Percentiles rank a stretch among this genome's conserved stretches.
phyloP scores from a whole-genome alignment of 53 echinoderm and acorn worm species.

The Henricia sp. region DNA sequence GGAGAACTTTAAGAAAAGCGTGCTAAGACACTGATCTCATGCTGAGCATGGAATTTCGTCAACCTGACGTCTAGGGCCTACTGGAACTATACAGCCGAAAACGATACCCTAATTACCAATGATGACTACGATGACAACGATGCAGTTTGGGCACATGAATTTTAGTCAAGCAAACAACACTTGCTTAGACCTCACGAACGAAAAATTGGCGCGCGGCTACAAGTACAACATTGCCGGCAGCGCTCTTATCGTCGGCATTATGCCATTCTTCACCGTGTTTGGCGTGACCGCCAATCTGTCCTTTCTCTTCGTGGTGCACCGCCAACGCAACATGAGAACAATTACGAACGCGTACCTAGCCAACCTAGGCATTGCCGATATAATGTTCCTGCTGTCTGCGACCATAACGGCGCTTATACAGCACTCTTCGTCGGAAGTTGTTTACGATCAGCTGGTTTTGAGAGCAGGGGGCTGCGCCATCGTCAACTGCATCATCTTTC shows the following conservation, averaged over 20 bases:
- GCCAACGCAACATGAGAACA: neutral
- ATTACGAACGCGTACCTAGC: constrained; percentile 23
- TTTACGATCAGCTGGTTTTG: neutral
- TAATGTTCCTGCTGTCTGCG: neutral
- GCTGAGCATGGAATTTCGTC: too few species aligned
- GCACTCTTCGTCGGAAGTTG: neutral
- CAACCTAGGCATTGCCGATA: constrained; percentile 21
- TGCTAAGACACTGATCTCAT: too few species aligned
- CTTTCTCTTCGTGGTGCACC: constrained; percentile 7
- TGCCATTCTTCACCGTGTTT: neutral
- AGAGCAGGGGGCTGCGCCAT: neutral
- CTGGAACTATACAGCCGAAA: too few species aligned
- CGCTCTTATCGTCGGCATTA: neutral
- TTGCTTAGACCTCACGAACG: neutral
- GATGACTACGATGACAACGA: constrained; percentile 18
- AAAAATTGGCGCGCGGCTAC: neutral
- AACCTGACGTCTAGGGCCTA: too few species aligned
- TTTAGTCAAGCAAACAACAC: neutral
- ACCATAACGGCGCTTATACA: neutral
- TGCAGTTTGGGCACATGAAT: neutral
- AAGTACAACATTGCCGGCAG: neutral
- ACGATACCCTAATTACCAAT: too few species aligned
- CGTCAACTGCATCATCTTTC: constrained; percentile 9
- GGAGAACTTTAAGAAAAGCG: too few species aligned
- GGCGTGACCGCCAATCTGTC: constrained; percentile 8